phyloP scores from a whole-genome alignment of 1,140 invertebrate genomes.

The Leptopilina boulardi region DNA sequence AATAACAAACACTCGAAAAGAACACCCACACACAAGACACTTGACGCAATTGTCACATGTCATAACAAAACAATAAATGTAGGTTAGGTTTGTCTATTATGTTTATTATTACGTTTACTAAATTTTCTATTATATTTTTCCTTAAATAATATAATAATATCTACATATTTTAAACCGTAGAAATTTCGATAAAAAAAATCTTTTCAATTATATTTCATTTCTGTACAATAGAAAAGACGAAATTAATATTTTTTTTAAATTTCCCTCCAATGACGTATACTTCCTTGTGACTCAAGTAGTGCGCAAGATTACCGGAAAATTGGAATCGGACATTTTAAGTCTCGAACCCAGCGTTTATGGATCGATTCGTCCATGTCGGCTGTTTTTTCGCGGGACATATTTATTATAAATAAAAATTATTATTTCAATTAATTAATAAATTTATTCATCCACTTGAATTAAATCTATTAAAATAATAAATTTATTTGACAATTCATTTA shows the following conservation, averaged over 20 bases:
- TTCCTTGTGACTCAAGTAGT: background rate
- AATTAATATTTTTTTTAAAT: background rate
- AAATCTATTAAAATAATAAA: background rate
- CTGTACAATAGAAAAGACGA: background rate
- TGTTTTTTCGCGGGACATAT: background rate
- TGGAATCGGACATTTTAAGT: background rate
- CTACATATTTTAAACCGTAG: no score
- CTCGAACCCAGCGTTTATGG: background rate
- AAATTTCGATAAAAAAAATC: no score
- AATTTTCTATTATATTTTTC: no score
- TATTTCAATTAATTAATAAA: background rate
- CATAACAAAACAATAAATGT: background rate
- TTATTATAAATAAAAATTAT: background rate
- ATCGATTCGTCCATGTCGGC: slow-evolving; percentile 15
- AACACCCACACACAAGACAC: no score
- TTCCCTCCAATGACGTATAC: background rate
- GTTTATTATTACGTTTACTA: no score
- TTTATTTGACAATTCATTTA: no score
- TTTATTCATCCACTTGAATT: background rate
- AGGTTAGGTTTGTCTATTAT: no score
- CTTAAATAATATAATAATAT: no score
- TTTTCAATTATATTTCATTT: background rate
- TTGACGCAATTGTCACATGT: background rate
- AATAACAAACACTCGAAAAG: background rate
- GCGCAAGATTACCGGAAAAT: background rate